A percentile compares a stretch with the other conserved stretches of the same genome.
phyloP scores from a whole-genome alignment of 2,888 invertebrate genomes.

The Cacoxenus indagator region DNA sequence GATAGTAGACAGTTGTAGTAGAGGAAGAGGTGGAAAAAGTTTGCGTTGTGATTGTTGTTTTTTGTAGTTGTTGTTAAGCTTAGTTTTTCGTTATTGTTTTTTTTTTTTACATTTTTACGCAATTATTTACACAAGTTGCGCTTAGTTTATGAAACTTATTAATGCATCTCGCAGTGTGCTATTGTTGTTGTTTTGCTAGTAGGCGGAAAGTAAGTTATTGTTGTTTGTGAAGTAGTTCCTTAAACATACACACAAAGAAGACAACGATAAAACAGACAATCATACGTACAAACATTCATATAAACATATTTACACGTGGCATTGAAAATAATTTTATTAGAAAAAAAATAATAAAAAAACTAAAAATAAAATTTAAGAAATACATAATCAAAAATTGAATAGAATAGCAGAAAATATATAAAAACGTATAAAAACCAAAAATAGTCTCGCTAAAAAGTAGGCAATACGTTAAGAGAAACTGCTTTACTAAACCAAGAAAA shows the following conservation, averaged over 20 bases:
- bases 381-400: no score
- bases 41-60: conserved; percentile 30
- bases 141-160: conserved; percentile 7
- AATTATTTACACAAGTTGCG: conserved; percentile 11
- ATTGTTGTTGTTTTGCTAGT: neutral
- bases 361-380: neutral
- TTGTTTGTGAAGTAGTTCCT: neutral
- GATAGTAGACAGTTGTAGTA: conserved; percentile 26
- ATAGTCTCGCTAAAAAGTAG: neutral
- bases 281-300: conserved; percentile 15
- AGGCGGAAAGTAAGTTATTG: neutral
- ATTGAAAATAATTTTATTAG: conserved; percentile 44
- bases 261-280: neutral
- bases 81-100: conserved; percentile 35
- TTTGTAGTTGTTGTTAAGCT: conserved; percentile 35
- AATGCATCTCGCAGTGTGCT: no score
- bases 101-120: conserved; percentile 31
- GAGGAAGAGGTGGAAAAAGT: conserved; percentile 22
- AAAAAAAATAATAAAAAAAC: conserved; percentile 6
- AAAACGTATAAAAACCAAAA: neutral
- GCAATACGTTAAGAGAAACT: neutral
- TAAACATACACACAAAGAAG: conserved; percentile 1
- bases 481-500: no score
- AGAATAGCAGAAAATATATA: neutral
- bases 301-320: conserved; percentile 31